Percentiles rank a stretch among this genome's conserved stretches.
phyloP scores from a whole-genome alignment of 2,113 vertebrate genomes.

The Elanus axillaris region DNA sequence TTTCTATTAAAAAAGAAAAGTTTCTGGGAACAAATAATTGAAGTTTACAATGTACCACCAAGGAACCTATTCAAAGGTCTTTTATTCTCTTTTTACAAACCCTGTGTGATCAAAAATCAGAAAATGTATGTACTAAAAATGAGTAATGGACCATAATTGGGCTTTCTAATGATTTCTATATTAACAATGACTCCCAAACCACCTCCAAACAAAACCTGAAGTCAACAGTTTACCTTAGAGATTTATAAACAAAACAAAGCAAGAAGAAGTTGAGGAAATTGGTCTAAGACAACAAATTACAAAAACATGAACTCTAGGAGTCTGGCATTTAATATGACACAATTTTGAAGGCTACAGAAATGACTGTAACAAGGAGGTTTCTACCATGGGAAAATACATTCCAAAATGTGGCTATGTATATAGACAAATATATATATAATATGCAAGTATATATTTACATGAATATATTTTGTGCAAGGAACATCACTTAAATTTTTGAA shows the following conservation, averaged over 20 bases:
- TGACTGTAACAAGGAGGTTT: not conserved
- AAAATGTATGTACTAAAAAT: slow-evolving; percentile 35
- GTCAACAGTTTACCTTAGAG: not conserved
- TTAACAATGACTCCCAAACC: not conserved
- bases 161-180: not conserved
- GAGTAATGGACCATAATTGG: slow-evolving; percentile 18
- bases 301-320: not conserved
- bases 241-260: slow-evolving; percentile 17
- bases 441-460: not conserved
- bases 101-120: slow-evolving; percentile 26
- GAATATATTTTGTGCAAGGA: not conserved
- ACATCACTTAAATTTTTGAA: not conserved
- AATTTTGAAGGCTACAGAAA: not conserved
- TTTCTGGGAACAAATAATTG: slow-evolving; percentile 62
- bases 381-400: not conserved
- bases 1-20: slow-evolving; percentile 11
- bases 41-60: slow-evolving; percentile 54
- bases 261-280: not conserved
- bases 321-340: not conserved
- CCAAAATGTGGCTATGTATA: not conserved
- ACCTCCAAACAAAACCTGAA: not conserved
- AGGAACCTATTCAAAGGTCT: slow-evolving; percentile 3
- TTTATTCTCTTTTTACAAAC: slow-evolving; percentile 62
- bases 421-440: not conserved
- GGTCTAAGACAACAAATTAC: not conserved